Conservation (phyloP, 2,797 vertebrate genomes). For the Sternarchorhynchus goeldii region DNA sequence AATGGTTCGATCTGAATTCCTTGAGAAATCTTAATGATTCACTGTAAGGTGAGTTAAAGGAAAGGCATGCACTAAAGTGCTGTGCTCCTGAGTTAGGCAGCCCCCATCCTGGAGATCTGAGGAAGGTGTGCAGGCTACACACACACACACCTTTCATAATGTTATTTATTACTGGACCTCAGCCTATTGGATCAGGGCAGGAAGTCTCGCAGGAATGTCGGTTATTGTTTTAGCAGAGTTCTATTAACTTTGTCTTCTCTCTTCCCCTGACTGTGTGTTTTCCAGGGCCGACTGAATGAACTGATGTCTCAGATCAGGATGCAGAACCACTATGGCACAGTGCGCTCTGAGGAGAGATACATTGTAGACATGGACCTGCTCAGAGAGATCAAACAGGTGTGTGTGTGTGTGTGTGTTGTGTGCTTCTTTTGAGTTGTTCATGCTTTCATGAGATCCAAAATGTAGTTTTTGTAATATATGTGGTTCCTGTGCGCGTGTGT, state of each 20-base stretch:
- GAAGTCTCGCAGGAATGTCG: too few relatives aligned
- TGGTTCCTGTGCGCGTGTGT: constrained; percentile 9
- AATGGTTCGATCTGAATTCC: too few relatives aligned
- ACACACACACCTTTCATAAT: background rate
- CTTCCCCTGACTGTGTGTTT: background rate
- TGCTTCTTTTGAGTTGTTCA: too few relatives aligned
- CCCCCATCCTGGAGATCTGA: too few relatives aligned
- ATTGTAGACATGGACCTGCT: constrained; percentile 91
- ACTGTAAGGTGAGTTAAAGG: too few relatives aligned
- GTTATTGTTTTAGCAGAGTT: too few relatives aligned
- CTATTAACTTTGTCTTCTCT: background rate
- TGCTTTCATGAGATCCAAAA: background rate
- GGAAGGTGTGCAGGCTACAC: too few relatives aligned
- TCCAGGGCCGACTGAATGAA: constrained; percentile 94
- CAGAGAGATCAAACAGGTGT: constrained; percentile 92
- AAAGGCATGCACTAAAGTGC: too few relatives aligned
- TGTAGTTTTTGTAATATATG: background rate
- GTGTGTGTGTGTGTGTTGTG: background rate
- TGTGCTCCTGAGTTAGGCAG: too few relatives aligned
- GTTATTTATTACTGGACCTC: background rate
- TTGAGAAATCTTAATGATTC: too few relatives aligned
- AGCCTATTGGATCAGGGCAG: too few relatives aligned
- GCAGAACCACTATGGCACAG: constrained; percentile 97
- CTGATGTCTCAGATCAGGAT: constrained; percentile 98
- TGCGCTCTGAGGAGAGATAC: constrained; percentile 91